These are phyloP conservation scores for Nannoperca obscura DNA, from an alignment of 2,797 vertebrate genomes.

Conservation along the genomic window DNA sequence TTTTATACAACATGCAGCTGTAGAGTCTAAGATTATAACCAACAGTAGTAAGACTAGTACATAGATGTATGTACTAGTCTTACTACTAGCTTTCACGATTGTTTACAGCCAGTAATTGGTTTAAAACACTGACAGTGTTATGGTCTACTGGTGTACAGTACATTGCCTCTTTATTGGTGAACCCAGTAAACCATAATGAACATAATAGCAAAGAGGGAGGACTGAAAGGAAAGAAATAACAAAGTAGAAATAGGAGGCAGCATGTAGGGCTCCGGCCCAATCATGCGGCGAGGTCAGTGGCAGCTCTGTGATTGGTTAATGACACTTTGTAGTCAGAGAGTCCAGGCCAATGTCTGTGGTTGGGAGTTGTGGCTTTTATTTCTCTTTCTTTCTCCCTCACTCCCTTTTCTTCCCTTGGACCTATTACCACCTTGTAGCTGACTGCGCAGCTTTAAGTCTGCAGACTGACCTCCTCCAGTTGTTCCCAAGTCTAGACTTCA, in stretches of 20 bases:
- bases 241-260: slow-evolving; percentile 40
- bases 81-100: not conserved
- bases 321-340: slow-evolving; percentile 53
- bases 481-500: slow-evolving; percentile 33
- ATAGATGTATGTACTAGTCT: not conserved
- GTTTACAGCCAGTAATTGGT: not conserved
- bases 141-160: not conserved
- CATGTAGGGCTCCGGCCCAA: slow-evolving; percentile 31
- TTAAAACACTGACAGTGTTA: not conserved
- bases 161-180: slow-evolving; percentile 8
- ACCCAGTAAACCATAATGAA: slow-evolving; percentile 21
- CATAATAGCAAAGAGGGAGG: not conserved
- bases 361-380: slow-evolving; percentile 40
- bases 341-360: slow-evolving; percentile 61
- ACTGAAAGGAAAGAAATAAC: slow-evolving; percentile 1
- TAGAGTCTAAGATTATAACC: not conserved
- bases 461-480: slow-evolving; percentile 30
- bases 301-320: slow-evolving; percentile 61
- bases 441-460: slow-evolving; percentile 34
- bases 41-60: not conserved
- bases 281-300: slow-evolving; percentile 57
- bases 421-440: slow-evolving; percentile 27
- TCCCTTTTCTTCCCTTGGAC: slow-evolving; percentile 21
- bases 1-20: not conserved
- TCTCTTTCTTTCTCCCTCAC: slow-evolving; percentile 9